phyloP scores from a whole-genome alignment of 2,113 vertebrate genomes.

The Puffinus mauretanicus region DNA sequence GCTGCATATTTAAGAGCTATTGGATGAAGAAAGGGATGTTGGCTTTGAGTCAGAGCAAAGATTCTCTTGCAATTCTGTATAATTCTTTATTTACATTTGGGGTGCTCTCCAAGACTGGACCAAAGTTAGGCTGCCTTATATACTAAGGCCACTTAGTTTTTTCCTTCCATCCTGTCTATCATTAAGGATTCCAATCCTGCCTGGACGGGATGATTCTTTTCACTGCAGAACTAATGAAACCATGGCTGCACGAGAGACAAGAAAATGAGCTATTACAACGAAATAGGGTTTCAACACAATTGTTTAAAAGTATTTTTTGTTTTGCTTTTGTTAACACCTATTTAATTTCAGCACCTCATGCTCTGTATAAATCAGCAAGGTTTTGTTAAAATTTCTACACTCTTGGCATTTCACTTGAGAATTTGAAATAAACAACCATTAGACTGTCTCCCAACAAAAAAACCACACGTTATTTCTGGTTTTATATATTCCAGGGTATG shows the following conservation, averaged over 20 bases:
- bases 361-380: not conserved
- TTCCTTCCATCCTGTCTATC: not conserved
- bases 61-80: not conserved
- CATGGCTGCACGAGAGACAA: not conserved
- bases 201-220: not conserved
- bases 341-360: not conserved
- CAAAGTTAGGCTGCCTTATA: not conserved
- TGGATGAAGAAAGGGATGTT: not conserved
- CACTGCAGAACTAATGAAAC: not conserved
- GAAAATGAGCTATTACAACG: not conserved
- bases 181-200: not conserved
- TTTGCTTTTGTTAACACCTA: not conserved
- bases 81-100: not conserved
- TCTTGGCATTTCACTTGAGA: not conserved
- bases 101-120: not conserved
- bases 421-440: not conserved
- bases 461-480: not conserved
- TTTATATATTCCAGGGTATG: not conserved
- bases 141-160: not conserved
- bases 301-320: not conserved
- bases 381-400: not conserved
- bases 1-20: not conserved
- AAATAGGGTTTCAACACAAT: not conserved
- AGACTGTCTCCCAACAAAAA: not conserved
- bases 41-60: not conserved